Base-by-base conservation (phyloP, 2,888 invertebrate genomes). In the Cosmorhoe ocellata region DNA sequence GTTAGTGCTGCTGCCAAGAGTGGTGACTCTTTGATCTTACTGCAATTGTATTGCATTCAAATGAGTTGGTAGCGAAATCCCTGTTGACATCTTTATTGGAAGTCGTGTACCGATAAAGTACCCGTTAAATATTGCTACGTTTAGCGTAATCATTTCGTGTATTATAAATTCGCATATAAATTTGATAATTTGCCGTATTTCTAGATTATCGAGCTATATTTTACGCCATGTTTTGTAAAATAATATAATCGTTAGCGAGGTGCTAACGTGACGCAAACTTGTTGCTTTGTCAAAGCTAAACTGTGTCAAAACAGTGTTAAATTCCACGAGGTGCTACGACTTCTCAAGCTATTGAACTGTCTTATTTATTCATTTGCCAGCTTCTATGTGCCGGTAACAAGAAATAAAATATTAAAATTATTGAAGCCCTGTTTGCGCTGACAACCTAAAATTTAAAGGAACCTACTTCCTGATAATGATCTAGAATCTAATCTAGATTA, bases 21-120 rank as follows among this genome's bases (percentile, higher is more conserved):
- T 67, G 64, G 61, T 59, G 44, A 22, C 64, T 64, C 87, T 88
- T 86, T 86, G 84, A 86, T 86, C 81, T 84, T 61, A 34, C 51
- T 67, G 63, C 70, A 68, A 74, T 75, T 68, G 69, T 71, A 71
- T 70, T 70, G 66, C 74, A 68, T 72, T 67, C 63, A 68, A 74
- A 66, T 63, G 51, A 59, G 63, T 18, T 18, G 18, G 18, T 64
- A 68, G 57, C 61, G 60, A 74, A 79, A 84, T 79, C 77, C 73
- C 62, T 52, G 61, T 67, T 78, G 84, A 86, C 79, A 79, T 78
- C 78, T 84, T 82, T 77, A 79, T 74, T 44, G 10, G 51, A 38
- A 38, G 37, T 38, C 33, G 28, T 34, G 33, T 39, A 27, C 32
- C 12, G 24, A 36, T 42, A 12, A 43, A 43, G 14, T 43, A 43